These are phyloP conservation scores for Cydia pomonella DNA, from an alignment of 1,140 invertebrate species.

Conservation along the genomic window DNA sequence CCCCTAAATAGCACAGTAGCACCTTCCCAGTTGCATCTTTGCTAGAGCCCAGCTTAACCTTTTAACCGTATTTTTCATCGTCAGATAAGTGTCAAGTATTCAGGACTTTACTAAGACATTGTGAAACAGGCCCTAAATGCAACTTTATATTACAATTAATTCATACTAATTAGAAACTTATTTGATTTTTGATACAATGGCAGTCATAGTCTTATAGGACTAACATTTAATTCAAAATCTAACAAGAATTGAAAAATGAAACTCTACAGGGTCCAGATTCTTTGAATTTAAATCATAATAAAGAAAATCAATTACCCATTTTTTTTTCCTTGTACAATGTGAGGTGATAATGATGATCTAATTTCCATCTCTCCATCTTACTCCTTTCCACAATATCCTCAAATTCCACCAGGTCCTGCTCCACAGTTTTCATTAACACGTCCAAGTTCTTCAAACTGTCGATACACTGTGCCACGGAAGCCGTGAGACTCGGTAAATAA, in stretches of 20 bases:
- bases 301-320: conserved; percentile 54
- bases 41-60: too few species aligned
- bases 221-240: too few species aligned
- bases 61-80: too few species aligned
- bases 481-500: conserved; percentile 63
- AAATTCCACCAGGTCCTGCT: conserved; percentile 69
- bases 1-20: too few species aligned
- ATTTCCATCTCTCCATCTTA: conserved; percentile 74
- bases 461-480: conserved; percentile 66
- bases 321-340: conserved; percentile 73
- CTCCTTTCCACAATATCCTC: conserved; percentile 70
- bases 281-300: neutral
- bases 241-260: neutral
- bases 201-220: neutral
- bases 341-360: conserved; percentile 73
- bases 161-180: neutral
- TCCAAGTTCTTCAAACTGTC: conserved; percentile 67
- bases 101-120: too few species aligned
- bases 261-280: neutral
- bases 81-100: too few species aligned
- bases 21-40: too few species aligned
- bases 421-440: conserved; percentile 58
- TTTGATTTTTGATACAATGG: neutral
- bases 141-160: neutral
- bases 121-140: too few species aligned